These are phyloP conservation scores for Etheostoma cragini DNA, from an alignment of 2,113 vertebrate genomes.

Conservation along the genomic window DNA sequence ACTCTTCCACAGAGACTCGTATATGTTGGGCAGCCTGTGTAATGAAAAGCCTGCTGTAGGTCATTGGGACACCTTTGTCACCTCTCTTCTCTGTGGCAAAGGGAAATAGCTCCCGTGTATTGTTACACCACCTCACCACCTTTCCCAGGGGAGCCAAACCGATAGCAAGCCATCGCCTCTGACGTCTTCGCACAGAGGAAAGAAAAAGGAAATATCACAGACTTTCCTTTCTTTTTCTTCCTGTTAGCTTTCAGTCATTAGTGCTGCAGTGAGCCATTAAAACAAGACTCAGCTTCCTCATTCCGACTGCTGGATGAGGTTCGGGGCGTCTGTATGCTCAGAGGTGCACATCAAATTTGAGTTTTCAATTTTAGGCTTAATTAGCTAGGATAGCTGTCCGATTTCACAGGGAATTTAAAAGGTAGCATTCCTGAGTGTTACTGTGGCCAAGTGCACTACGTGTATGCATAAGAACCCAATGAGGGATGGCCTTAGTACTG, in stretches of 20 bases:
- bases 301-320: slow-evolving; percentile 24
- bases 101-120: slow-evolving; percentile 65
- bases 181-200: slow-evolving; percentile 45
- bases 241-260: slow-evolving; percentile 53
- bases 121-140: slow-evolving; percentile 53
- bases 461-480: background rate
- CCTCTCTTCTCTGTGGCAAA: slow-evolving; percentile 25
- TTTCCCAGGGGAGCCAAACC: slow-evolving; percentile 33
- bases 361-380: slow-evolving; percentile 66
- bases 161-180: slow-evolving; percentile 29
- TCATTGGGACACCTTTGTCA: slow-evolving; percentile 30
- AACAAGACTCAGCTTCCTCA: slow-evolving; percentile 33
- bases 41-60: slow-evolving; percentile 26
- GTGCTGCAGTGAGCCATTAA: slow-evolving; percentile 22
- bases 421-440: slow-evolving; percentile 22
- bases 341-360: slow-evolving; percentile 46
- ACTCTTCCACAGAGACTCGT: background rate
- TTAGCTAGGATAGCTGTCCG: slow-evolving; percentile 51
- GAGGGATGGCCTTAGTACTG: background rate
- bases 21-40: background rate
- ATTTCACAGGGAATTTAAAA: slow-evolving; percentile 64
- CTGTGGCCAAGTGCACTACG: slow-evolving; percentile 10
- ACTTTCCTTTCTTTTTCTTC: slow-evolving; percentile 41
- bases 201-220: slow-evolving; percentile 62
- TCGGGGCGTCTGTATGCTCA: background rate